A percentile compares a stretch with the other conserved stretches of the same genome.
Evolutionary conservation across 64 coral and sea anemone species (phyloP).

Genomic region (Cladopsammia gracilis): DNA sequence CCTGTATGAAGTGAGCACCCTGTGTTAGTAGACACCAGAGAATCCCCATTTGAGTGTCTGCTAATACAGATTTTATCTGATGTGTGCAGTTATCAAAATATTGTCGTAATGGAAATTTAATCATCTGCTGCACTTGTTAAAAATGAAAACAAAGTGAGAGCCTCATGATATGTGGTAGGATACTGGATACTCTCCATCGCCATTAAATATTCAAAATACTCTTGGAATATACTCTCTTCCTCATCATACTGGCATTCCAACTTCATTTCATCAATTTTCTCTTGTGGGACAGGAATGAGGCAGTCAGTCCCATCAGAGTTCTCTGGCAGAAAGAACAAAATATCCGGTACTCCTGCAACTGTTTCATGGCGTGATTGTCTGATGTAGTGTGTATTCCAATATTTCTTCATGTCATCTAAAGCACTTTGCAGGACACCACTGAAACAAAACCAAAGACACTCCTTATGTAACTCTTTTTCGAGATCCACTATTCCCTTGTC

Average conservation of each 20-base stretch:
- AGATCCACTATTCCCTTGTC: conserved; percentile 56
- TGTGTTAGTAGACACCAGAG: too few relatives aligned
- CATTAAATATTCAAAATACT: conserved; percentile 64
- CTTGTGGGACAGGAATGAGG: not conserved
- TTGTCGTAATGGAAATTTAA: not conserved
- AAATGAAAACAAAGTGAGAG: conserved; percentile 39
- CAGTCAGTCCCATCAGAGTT: conserved; percentile 47
- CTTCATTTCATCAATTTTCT: conserved; percentile 21
- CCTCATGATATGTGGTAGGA: conserved; percentile 39
- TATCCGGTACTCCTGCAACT: conserved; percentile 65
- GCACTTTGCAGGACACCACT: conserved; percentile 50
- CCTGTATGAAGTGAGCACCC: too few relatives aligned
- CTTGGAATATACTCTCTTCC: conserved; percentile 42
- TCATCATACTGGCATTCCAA: not conserved
- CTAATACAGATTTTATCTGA: not conserved
- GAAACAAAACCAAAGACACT: conserved; percentile 86
- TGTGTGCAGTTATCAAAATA: not conserved
- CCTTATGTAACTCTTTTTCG: conserved; percentile 54
- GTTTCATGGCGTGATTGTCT: conserved; percentile 64
- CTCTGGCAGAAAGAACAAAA: conserved; percentile 53
- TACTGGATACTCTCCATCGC: conserved; percentile 12
- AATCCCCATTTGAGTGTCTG: too few relatives aligned
- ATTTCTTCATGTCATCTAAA: conserved; percentile 63
- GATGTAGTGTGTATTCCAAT: conserved; percentile 80
- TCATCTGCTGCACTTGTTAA: not conserved